Evolutionary conservation across 1,140 invertebrate genomes (phyloP), one percentile per base, ranked within the genome.

Genomic region (Philotrypesis tridentata): DNA sequence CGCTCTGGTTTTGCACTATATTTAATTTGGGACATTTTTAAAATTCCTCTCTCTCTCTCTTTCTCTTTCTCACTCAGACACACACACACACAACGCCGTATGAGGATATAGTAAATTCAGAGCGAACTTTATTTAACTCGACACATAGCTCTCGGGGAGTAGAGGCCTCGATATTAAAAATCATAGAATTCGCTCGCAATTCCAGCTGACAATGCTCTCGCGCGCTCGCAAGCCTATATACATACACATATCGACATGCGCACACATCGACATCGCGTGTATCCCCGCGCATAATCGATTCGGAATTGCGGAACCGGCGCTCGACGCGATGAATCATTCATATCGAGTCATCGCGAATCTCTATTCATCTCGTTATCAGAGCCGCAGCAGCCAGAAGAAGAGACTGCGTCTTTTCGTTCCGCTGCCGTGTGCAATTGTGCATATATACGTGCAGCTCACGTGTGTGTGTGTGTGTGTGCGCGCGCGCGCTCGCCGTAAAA

Each of bases 311-410:
- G 61, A 76, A 76, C 31, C 33, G 73, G 25, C n/a, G 11, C 21
- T 65, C 14, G 12, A 25, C 12, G 25, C 61, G 21, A 75, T 75
- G 73, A 75, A 61, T 75, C 55, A 75, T 61, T 75, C 21, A 75
- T 75, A 17, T 55, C 61, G 61, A 29, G n/a, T 27, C 31, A 40
- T 21, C 23, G 61, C 23, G 60, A 76, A 76, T 76, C 61, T 75
- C n/a, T 25, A 31, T 75, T 63, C 31, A 63, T 75, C 55, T 75
- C 55, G 55, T 61, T n/a, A 74, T 74, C 72, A 74, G 55, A 31
- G 33, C 29, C 27, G 29, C n/a, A 60, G 37, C 27, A 25, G 6
- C 43, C 17, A 74, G 55, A 55, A 60, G 25, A 31, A n/a, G 48
- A 21, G 48, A 55, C 48, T 37, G 21, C 12, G 43, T 55, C 48